Evolutionary conservation across 2,888 invertebrate species (phyloP).

Genomic region (Eudemis profundana): DNA sequence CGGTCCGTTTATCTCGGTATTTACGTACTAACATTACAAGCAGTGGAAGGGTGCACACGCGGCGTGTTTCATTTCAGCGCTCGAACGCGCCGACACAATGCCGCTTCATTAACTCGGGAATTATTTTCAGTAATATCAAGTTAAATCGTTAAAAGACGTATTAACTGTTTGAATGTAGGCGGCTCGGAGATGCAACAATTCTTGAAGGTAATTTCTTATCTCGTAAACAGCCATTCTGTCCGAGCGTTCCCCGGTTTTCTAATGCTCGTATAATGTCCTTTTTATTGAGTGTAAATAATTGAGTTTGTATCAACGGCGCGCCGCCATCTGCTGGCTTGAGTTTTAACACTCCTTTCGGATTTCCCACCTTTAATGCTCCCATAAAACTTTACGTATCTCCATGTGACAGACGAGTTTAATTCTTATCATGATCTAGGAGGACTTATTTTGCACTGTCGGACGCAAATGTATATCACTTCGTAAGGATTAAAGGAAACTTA

Average conservation of each 20-base stretch:
- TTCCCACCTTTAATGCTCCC: slow-evolving; percentile 83
- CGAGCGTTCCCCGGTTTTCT: slow-evolving; percentile 66
- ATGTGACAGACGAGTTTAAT: slow-evolving; percentile 55
- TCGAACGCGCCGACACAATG: slow-evolving; percentile 11
- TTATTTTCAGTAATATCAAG: slow-evolving; percentile 28
- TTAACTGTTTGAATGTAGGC: slow-evolving; percentile 40
- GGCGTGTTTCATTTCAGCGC: too few relatives aligned
- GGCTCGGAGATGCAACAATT: slow-evolving; percentile 37
- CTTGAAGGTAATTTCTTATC: slow-evolving; percentile 55
- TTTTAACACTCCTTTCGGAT: slow-evolving; percentile 82
- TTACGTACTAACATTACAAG: slow-evolving; percentile 15
- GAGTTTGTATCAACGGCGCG: slow-evolving; percentile 80
- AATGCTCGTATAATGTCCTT: slow-evolving; percentile 82
- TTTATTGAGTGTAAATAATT: slow-evolving; percentile 86
- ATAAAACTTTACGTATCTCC: slow-evolving; percentile 76
- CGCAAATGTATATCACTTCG: slow-evolving; percentile 67
- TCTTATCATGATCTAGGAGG: slow-evolving; percentile 57
- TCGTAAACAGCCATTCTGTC: slow-evolving; percentile 59
- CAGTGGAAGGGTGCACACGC: slow-evolving; percentile 1
- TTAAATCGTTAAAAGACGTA: slow-evolving; percentile 36
- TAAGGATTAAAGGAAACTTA: slow-evolving; percentile 68
- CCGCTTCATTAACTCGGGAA: slow-evolving; percentile 24
- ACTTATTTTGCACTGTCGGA: slow-evolving; percentile 55
- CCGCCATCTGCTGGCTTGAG: slow-evolving; percentile 76
- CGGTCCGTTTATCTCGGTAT: slow-evolving; percentile 13